Conservation (phyloP, 2,113 vertebrate species). For the Circaetus cinerascens region DNA sequence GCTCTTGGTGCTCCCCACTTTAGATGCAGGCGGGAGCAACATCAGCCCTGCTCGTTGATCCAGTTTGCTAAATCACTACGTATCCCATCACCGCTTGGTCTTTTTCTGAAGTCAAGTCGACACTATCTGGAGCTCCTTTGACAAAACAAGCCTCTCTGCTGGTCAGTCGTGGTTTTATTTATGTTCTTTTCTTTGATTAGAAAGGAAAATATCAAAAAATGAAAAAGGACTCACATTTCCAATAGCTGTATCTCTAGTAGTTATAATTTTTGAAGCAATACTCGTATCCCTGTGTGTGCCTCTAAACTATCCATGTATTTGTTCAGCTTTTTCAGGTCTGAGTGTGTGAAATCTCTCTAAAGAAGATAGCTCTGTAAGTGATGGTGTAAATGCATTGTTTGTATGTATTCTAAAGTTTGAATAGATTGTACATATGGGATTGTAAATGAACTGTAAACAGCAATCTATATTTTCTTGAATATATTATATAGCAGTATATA, state of each 20-base stretch:
- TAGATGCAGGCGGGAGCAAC: neutral
- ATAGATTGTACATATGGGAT: conserved; percentile 84
- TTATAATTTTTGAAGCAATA: conserved; percentile 36
- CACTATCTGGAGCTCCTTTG: neutral
- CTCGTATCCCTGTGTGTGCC: neutral
- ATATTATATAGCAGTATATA: conserved; percentile 83
- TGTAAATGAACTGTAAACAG: conserved; percentile 90
- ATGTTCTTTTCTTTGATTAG: conserved; percentile 44
- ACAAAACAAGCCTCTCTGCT: conserved; percentile 13
- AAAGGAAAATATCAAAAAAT: conserved; percentile 1
- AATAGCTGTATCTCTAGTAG: neutral
- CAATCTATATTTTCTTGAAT: conserved; percentile 83
- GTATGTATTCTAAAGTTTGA: conserved; percentile 79
- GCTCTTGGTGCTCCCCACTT: neutral
- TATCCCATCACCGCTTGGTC: neutral
- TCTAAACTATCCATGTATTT: conserved; percentile 45
- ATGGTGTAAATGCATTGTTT: conserved; percentile 75
- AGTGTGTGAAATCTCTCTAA: conserved; percentile 50
- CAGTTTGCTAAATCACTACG: neutral
- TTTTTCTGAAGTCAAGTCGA: neutral
- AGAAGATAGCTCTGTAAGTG: conserved; percentile 49
- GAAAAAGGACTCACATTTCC: neutral
- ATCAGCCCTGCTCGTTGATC: neutral
- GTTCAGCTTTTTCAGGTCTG: conserved; percentile 41
- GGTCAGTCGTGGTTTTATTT: conserved; percentile 55